Conservation (phyloP, 2,797 vertebrate species). For the Cirrhinus mrigala region DNA sequence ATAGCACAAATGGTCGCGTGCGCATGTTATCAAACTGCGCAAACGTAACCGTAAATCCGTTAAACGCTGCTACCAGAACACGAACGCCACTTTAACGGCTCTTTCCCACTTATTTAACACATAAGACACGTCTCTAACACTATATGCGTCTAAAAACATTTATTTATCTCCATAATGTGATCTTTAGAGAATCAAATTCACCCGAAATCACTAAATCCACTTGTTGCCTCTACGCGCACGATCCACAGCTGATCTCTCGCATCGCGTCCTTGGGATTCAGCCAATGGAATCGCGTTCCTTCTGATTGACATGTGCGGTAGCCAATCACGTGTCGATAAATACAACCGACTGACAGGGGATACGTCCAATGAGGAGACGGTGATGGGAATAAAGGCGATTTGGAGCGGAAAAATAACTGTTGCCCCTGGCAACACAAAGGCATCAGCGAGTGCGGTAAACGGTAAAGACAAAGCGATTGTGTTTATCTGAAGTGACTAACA, state of each 20-base stretch:
- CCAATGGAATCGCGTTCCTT: conserved; percentile 4
- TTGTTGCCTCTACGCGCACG: conserved; percentile 41
- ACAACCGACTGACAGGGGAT: background rate
- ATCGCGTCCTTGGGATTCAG: background rate
- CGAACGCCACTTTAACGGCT: background rate
- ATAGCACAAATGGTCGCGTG: background rate
- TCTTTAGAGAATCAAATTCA: background rate
- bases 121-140: background rate
- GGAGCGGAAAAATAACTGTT: conserved; percentile 54
- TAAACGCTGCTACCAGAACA: background rate
- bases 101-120: background rate
- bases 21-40: conserved; percentile 41
- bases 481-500: background rate
- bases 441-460: background rate
- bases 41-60: conserved; percentile 15
- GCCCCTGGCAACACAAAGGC: conserved; percentile 47
- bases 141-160: background rate
- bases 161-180: background rate
- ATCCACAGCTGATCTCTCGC: conserved; percentile 1
- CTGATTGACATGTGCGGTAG: conserved; percentile 8
- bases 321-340: conserved; percentile 8
- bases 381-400: conserved; percentile 32
- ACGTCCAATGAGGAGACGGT: background rate
- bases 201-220: conserved; percentile 42
- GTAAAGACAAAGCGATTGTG: conserved; percentile 24